Evolutionary conservation across 2,113 vertebrate species (phyloP), one percentile per base, ranked within the genome.

Genomic region (Sterrhoptilus dennistouni): DNA sequence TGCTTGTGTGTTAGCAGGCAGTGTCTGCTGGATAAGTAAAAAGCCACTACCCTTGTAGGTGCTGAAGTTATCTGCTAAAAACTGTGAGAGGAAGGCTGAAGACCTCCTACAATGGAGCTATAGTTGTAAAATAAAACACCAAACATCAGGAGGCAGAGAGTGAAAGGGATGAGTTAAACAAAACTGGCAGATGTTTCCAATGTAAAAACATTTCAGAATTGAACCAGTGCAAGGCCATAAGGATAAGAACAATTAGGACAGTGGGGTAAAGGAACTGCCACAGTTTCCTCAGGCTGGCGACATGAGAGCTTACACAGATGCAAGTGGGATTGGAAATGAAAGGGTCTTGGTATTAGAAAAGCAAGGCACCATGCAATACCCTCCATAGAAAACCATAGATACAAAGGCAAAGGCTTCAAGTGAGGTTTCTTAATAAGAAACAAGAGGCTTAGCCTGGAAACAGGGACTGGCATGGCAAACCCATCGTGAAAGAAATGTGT

Each of bases 171-270:
- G 14, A 78, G 19, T 64, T 42, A 38, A 71, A 76, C 12, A 35
- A 0, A 2, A 38, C 64, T 42, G 7, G n/a, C 20, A 76, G 44
- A 17, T 1, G 1, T 59, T 80, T 77, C 25, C 17, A 10, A 6
- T 5, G 35, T 23, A 45, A 68, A 90, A 72, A 27, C 28, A 25
- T 64, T 68, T 45, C 74, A n/a, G 59, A 72, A 57, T 38, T 1
- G 3, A 47, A 47, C 8, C 9, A 22, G 77, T 38, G 31, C 38
- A 64, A 84, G 27, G 31, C n/a, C 11, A 0, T 35, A 60, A 59
- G 28, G n/a, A 24, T 45, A 63, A 45, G 33, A 81, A 29, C 1
- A 3, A 27, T 57, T 68, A 31, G 31, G 14, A 28, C 13, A 56
- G 40, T 3, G 4, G 7, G 16, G 13, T 49, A 49, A 24, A 38